A percentile compares a stretch with the other conserved stretches of the same genome.
Conservation (phyloP, 2,888 invertebrate species). For the Cryptus viduatorius region DNA sequence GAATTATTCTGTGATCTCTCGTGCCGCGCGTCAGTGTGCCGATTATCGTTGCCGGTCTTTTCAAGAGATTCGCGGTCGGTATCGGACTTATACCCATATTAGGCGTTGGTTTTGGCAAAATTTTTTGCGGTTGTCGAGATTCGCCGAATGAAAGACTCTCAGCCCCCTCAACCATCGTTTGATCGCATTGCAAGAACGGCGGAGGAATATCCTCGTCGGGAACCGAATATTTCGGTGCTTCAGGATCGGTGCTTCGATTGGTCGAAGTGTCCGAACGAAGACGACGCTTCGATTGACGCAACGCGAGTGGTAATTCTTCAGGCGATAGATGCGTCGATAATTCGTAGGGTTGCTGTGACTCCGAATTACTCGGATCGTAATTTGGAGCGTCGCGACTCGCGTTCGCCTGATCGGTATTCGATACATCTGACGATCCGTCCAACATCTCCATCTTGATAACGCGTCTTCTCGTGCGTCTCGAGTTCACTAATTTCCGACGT, state of each 20-base stretch:
- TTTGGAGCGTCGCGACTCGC: background rate
- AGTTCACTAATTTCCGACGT: conserved; percentile 39
- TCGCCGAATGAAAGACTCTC: conserved; percentile 66
- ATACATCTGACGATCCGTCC: conserved; percentile 18
- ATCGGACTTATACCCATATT: conserved; percentile 72
- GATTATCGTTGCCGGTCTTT: conserved; percentile 49
- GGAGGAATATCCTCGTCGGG: conserved; percentile 69
- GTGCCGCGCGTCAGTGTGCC: conserved; percentile 48
- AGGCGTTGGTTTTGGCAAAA: conserved; percentile 26
- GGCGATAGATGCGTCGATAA: background rate
- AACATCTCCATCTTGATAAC: conserved; percentile 41
- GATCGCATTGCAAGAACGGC: conserved; percentile 76
- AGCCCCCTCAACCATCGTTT: conserved; percentile 78
- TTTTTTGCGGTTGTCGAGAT: background rate
- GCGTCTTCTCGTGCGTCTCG: conserved; percentile 47
- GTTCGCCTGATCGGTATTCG: conserved; percentile 1
- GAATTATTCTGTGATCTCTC: conserved; percentile 57
- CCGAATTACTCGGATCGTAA: background rate
- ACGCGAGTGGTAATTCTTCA: conserved; percentile 29
- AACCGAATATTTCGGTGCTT: conserved; percentile 18
- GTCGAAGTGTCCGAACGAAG: conserved; percentile 19
- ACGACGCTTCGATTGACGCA: conserved; percentile 43
- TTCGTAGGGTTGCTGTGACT: background rate
- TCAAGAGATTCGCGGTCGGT: conserved; percentile 74
- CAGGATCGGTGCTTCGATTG: background rate